A percentile compares a stretch with the other conserved stretches of the same genome.
phyloP scores from a whole-genome alignment of 2,888 invertebrate species.

The Agriopis marginaria region DNA sequence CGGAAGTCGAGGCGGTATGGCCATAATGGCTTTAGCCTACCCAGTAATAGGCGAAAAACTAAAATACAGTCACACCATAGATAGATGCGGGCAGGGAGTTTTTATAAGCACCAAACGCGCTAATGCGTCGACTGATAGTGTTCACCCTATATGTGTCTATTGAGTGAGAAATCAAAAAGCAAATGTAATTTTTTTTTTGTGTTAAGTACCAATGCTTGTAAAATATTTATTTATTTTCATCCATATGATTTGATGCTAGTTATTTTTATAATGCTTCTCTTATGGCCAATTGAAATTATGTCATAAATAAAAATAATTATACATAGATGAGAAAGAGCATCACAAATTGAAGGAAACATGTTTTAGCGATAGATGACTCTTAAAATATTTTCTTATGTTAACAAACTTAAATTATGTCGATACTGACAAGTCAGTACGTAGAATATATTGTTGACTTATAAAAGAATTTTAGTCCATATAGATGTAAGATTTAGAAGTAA shows the following conservation, averaged over 20 bases:
- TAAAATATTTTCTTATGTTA: constrained; percentile 8
- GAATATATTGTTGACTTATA: constrained; percentile 60
- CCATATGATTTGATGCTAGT: constrained; percentile 50
- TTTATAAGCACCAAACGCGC: no score
- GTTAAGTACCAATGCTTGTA: neutral
- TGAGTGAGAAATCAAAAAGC: no score
- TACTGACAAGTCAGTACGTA: constrained; percentile 19
- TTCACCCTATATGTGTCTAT: no score
- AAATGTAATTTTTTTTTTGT: no score
- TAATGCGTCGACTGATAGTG: no score
- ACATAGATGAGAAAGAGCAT: constrained; percentile 14
- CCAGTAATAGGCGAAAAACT: no score
- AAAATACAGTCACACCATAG: no score
- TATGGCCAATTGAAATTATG: neutral
- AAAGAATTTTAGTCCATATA: constrained; percentile 51
- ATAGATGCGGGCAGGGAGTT: no score
- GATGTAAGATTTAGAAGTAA: constrained; percentile 48
- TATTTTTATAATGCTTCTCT: constrained; percentile 2
- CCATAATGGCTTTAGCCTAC: no score
- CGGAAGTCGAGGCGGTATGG: no score
- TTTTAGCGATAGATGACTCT: constrained; percentile 7
- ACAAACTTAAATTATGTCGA: constrained; percentile 9
- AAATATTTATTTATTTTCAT: constrained; percentile 16
- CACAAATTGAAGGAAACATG: constrained; percentile 10
- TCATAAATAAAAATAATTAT: constrained; percentile 5